These are phyloP conservation scores for Esperia sulphurella DNA, from an alignment of 2,888 invertebrate species.

Conservation along the genomic window DNA sequence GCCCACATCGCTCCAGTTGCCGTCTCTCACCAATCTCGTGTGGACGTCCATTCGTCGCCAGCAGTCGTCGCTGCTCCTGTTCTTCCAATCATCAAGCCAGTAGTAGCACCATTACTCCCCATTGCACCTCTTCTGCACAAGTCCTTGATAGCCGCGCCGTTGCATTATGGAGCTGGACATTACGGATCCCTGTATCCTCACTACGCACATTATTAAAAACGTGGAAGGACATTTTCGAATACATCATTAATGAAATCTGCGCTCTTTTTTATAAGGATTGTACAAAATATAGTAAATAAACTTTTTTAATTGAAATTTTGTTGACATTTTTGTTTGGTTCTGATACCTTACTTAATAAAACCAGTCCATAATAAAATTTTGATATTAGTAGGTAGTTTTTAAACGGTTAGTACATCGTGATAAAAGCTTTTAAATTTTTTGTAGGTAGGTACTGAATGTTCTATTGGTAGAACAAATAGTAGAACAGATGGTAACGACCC, in stretches of 20 bases:
- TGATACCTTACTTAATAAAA: no score
- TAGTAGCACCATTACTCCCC: slow-evolving; percentile 38
- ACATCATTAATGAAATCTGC: neutral
- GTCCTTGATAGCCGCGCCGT: slow-evolving; percentile 24
- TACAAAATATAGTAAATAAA: neutral
- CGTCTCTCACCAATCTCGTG: slow-evolving; percentile 75
- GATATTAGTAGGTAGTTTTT: no score
- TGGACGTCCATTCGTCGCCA: slow-evolving; percentile 62
- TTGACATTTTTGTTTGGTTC: no score
- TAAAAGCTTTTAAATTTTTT: no score
- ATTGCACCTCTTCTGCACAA: slow-evolving; percentile 39
- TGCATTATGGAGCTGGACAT: slow-evolving; percentile 28
- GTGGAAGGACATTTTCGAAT: neutral
- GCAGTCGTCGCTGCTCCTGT: slow-evolving; percentile 35
- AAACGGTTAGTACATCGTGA: no score
- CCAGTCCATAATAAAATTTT: no score
- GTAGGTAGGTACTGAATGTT: no score
- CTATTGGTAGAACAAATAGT: no score
- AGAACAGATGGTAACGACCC: no score
- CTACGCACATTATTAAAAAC: slow-evolving; percentile 32
- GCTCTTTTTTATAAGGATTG: neutral
- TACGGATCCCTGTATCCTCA: slow-evolving; percentile 24
- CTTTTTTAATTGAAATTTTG: neutral
- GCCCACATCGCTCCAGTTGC: slow-evolving; percentile 55
- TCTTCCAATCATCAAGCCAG: slow-evolving; percentile 37